These are phyloP conservation scores for Venusia cambrica DNA, from an alignment of 2,888 invertebrate species.

Conservation along the genomic window DNA sequence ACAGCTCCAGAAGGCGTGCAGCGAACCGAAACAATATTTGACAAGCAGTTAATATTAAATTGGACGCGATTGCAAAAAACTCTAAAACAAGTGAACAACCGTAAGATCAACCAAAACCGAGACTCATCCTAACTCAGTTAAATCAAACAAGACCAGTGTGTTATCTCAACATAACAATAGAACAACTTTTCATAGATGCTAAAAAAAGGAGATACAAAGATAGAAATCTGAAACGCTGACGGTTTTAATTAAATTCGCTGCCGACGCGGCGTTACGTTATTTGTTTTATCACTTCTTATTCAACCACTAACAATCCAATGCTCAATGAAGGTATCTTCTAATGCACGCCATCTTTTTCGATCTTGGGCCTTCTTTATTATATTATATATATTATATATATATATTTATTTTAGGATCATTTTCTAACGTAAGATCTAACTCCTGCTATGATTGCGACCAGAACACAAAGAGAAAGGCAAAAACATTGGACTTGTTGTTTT, in stretches of 20 bases:
- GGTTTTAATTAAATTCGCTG: conserved; percentile 65
- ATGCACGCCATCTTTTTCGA: no score
- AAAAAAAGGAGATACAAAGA: conserved; percentile 59
- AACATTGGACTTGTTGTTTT: no score
- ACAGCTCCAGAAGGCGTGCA: conserved; percentile 50
- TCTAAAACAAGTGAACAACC: conserved; percentile 46
- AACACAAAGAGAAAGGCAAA: no score
- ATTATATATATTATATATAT: no score
- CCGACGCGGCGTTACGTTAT: conserved; percentile 57
- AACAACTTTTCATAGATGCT: conserved; percentile 54
- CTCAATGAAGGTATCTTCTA: no score
- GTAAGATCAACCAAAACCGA: conserved; percentile 54
- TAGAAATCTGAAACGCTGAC: conserved; percentile 47
- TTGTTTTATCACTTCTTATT: no score
- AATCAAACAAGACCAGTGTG: conserved; percentile 55
- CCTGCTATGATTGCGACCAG: no score
- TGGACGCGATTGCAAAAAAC: conserved; percentile 57
- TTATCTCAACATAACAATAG: conserved; percentile 67
- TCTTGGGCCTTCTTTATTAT: no score
- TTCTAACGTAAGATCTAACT: no score
- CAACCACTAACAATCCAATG: no score
- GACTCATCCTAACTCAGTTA: conserved; percentile 63
- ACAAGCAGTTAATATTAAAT: conserved; percentile 70
- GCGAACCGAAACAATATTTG: conserved; percentile 58
- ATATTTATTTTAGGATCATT: no score